Base-by-base conservation (phyloP, 2,113 vertebrate species). In the Hydrochoerus hydrochaeris region DNA sequence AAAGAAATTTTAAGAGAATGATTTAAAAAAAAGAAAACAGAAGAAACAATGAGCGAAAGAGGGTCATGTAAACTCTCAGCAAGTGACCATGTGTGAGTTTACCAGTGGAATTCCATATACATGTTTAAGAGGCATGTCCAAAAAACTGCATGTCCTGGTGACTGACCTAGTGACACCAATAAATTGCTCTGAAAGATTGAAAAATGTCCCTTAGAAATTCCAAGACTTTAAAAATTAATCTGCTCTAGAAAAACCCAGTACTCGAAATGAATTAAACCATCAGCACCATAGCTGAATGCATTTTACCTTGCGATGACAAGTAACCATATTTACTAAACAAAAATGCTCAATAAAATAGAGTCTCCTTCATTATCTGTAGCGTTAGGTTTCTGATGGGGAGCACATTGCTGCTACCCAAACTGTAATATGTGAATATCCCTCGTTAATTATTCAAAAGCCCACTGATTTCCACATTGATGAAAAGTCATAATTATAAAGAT, bases 51-150 rank as follows among this genome's bases (percentile, higher is more conserved):
- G 11, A 67, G 80, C 57, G 90, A 92, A 93, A 96, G 88, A 88
- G 49, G 28, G 41, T 58, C n/a, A 67, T 41, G 65, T 5, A 35
- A 84, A 86, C 91, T 77, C 94, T 97, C 77, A 82, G 60, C 96
- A 96, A 98, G 78, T 88, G 82, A 77, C 84, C 69, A 67, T 95
- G 14, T 84, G 94, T 52, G 93, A 12, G 5, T 88, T 96, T 88
- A 91, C 87, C 97, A 97, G 95, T 94, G 95, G 94, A 98, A 97
- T 96, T 92, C 97, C 97, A 97, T 95, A 97, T 95, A 57, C 17
- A 78, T 58, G 88, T 49, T n/a, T 95, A 88, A 97, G 90, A 96
- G 8, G 9, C 38, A 57, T 86, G 57, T 75, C 67, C 17, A n/a
- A 17, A 69, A 69, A 67, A 35, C 96, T 5, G 9, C 38, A 60